phyloP scores from a whole-genome alignment of 1,140 invertebrate genomes.

The Uloborus diversus region DNA sequence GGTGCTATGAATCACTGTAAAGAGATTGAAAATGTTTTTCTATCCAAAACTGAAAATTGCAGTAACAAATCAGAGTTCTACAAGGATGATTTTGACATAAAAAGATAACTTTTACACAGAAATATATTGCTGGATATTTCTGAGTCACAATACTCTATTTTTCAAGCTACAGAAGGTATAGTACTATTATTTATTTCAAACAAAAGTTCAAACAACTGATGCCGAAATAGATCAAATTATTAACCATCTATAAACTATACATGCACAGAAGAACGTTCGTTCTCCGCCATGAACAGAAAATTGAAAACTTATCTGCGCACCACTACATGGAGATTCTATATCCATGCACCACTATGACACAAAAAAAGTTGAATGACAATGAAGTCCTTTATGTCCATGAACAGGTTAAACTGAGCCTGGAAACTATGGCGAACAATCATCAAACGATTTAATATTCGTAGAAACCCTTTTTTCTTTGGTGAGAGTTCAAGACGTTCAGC shows the following conservation, averaged over 20 bases:
- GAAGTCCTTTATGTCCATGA: no score
- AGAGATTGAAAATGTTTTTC: background rate
- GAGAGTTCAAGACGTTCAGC: no score
- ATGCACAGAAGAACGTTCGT: background rate
- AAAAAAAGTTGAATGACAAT: background rate
- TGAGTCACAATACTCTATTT: background rate
- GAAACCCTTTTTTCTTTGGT: background rate
- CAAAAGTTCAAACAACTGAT: background rate
- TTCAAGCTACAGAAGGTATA: background rate
- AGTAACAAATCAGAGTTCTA: background rate
- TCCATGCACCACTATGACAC: background rate
- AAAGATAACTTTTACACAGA: background rate
- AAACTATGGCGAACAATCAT: background rate
- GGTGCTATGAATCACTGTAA: background rate
- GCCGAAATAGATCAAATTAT: background rate
- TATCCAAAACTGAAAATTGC: background rate
- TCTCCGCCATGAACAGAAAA: background rate
- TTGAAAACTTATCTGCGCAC: background rate
- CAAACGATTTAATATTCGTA: background rate
- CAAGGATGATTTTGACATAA: background rate
- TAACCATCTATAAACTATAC: background rate
- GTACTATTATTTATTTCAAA: background rate
- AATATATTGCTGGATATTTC: background rate
- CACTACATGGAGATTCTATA: background rate
- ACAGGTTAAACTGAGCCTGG: no score